Evolutionary conservation across 2,113 vertebrate genomes (phyloP).

Genomic region (Eretmochelys imbricata): DNA sequence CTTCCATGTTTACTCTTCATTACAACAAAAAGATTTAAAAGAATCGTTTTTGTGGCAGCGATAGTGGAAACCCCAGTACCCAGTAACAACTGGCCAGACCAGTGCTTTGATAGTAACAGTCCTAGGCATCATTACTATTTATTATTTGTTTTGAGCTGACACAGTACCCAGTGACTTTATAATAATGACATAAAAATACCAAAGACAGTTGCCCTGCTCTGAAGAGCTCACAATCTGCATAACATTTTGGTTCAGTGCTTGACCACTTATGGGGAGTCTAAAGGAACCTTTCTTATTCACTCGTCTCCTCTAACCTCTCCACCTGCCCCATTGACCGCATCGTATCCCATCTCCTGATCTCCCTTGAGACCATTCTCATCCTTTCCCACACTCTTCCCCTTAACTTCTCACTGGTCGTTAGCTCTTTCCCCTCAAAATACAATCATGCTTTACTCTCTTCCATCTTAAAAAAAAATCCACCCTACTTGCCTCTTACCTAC

Average conservation of each 20-base stretch:
- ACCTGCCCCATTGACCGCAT: background rate
- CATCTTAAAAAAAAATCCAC: background rate
- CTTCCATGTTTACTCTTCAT: background rate
- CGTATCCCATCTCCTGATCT: background rate
- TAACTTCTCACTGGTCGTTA: background rate
- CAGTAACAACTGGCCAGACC: background rate
- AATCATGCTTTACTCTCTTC: background rate
- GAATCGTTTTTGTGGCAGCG: background rate
- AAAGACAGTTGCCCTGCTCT: background rate
- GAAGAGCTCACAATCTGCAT: background rate
- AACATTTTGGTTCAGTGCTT: background rate
- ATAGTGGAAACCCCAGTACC: background rate
- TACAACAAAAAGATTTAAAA: background rate
- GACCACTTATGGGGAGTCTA: background rate
- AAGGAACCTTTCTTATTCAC: background rate
- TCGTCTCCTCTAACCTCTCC: background rate
- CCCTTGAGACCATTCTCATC: background rate
- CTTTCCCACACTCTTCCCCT: background rate
- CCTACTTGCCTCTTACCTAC: too few relatives aligned
- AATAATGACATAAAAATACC: slow-evolving; percentile 1
- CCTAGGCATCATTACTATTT: background rate
- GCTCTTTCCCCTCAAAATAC: background rate
- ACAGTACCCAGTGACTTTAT: slow-evolving; percentile 22
- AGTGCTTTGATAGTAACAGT: background rate
- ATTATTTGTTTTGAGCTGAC: slow-evolving; percentile 47